Percentiles rank a stretch among this genome's conserved stretches.
Evolutionary conservation across 2,797 vertebrate genomes (phyloP).

Genomic region (Brachyalestes nurse): DNA sequence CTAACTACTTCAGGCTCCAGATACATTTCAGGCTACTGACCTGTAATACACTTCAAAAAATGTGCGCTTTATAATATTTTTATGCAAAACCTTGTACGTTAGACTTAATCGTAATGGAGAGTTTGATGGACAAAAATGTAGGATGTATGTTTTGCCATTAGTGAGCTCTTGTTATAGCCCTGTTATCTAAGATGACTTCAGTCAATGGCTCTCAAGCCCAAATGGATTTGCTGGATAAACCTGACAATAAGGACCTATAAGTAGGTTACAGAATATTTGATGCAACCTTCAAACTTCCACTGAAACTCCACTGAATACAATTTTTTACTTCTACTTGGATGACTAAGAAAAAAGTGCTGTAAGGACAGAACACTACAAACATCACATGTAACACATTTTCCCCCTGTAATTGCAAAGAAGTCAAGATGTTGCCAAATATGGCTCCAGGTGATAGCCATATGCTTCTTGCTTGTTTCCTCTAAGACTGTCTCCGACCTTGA

Average conservation of each 20-base stretch:
- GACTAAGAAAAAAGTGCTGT: background rate
- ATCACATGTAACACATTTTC: background rate
- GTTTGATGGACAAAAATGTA: background rate
- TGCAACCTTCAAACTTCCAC: too few species aligned
- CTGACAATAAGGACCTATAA: conserved; percentile 1
- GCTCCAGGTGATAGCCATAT: conserved; percentile 24
- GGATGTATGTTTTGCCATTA: background rate
- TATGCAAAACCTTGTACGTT: conserved; percentile 3
- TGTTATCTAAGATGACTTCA: conserved; percentile 11
- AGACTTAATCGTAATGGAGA: background rate
- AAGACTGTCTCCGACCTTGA: conserved; percentile 40
- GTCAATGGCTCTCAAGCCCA: background rate
- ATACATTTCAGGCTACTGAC: conserved; percentile 35
- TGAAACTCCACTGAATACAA: too few species aligned
- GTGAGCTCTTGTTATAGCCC: background rate
- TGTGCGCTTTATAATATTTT: conserved; percentile 2
- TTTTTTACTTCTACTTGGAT: too few species aligned
- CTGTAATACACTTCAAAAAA: conserved; percentile 35
- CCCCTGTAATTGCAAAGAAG: conserved; percentile 14
- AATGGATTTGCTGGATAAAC: conserved; percentile 4
- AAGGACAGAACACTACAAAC: background rate
- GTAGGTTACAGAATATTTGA: background rate
- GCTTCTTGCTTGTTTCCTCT: conserved; percentile 12
- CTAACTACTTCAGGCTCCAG: conserved; percentile 45
- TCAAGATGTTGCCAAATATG: conserved; percentile 8